Evolutionary conservation across 2,113 vertebrate species (phyloP), one percentile per base, ranked within the genome.

Genomic region (Ellobius talpinus): DNA sequence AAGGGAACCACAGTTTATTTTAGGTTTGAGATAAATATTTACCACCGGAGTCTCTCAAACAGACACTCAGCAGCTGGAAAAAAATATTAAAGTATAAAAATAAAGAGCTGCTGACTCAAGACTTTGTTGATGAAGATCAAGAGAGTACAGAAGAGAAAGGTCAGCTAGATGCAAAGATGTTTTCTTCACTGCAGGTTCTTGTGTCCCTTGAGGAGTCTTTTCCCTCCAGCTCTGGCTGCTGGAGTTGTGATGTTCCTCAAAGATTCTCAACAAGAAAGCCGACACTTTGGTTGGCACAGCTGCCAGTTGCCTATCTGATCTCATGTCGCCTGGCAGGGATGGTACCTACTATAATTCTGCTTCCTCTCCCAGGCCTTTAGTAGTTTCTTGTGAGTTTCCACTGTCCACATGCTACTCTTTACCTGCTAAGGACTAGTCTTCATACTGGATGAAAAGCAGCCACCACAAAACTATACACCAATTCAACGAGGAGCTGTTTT

Each of bases 21-120:
- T 95, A 97, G 91, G 94, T 93, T 93, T 63, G 96, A 97, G 97
- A 95, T 98, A 98, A 98, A 98, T 97, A 98, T 98, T 98, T 98
- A 98, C 96, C 97, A 97, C 84, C 58, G 74, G 97, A 94, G 95
- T 97, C 97, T 97, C 98, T 98, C 97, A 97, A 97, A 97, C 76
- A 96, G 82, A 98, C 86, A 96, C 93, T 97, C 97, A 87, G 94
- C 96, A 92, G 84, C 89, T 81, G 84, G 84, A 79, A 95, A 77
- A 85, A 90, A 89, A 76, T 65, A 86, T 87, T 84, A 91, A 95
- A 91, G 63, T 50, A 88, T 70, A 95, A 79, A 93, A 89, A 96
- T 87, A 85, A 97, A 93, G 94, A 95, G 65, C 86, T 81, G 88
- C 82, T 89, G 91, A 93, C 66, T 93, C 52, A 36, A 82, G 39